A percentile compares a stretch with the other conserved stretches of the same genome.
These are phyloP conservation scores for Drosophila hydei DNA, from an alignment of 1,140 invertebrate species.

Conservation along the genomic window DNA sequence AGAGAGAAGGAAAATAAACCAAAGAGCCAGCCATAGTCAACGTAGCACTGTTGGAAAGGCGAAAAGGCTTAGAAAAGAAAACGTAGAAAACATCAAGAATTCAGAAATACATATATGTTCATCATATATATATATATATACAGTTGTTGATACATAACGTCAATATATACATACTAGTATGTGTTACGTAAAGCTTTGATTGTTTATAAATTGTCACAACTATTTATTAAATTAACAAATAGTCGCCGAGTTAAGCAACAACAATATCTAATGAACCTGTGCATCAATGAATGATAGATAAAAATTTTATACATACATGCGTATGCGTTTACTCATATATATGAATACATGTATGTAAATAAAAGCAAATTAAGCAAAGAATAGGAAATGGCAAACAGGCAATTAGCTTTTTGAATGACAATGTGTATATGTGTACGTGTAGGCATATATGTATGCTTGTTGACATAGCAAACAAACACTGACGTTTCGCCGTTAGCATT, in stretches of 20 bases:
- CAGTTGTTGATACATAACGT: background rate
- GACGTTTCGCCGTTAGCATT: conserved; percentile 46
- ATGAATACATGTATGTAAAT: conserved; percentile 24
- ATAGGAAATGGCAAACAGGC: conserved; percentile 45
- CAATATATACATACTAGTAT: background rate
- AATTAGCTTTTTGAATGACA: conserved; percentile 43
- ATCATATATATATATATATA: background rate
- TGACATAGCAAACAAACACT: conserved; percentile 36
- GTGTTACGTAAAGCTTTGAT: conserved; percentile 28
- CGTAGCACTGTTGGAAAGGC: conserved; percentile 12
- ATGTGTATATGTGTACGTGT: conserved; percentile 13
- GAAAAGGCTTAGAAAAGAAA: conserved; percentile 39
- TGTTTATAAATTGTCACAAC: conserved; percentile 46
- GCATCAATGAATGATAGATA: conserved; percentile 34
- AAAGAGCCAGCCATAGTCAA: conserved; percentile 17
- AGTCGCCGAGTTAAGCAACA: conserved; percentile 14
- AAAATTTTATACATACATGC: conserved; percentile 15
- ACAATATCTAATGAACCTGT: conserved; percentile 8
- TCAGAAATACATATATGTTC: background rate
- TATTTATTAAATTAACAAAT: conserved; percentile 35
- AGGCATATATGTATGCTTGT: conserved; percentile 17
- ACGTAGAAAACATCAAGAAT: conserved; percentile 32
- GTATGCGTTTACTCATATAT: conserved; percentile 1
- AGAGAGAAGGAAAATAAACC: conserved; percentile 18
- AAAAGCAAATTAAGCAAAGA: conserved; percentile 34